Percentiles rank a stretch among this genome's conserved stretches.
These are phyloP conservation scores for Heliconius congener DNA, from an alignment of 1,140 invertebrate species.

Conservation along the genomic window DNA sequence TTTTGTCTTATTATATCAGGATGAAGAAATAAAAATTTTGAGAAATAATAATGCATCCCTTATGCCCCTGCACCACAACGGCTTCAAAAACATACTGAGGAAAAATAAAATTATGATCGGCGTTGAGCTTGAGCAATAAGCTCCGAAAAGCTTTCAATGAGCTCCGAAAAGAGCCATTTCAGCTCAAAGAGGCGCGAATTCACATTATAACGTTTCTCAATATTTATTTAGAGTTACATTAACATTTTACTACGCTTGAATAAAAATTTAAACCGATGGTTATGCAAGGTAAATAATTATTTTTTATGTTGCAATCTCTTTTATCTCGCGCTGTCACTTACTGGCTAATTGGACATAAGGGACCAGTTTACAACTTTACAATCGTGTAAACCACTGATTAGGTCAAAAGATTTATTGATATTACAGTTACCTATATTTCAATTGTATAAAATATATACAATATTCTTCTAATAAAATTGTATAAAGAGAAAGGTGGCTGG, in stretches of 20 bases:
- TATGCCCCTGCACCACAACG: too few species aligned
- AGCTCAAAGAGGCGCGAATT: too few species aligned
- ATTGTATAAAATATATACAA: neutral
- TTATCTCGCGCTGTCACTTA: constrained; percentile 9
- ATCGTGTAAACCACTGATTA: neutral
- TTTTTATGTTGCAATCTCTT: constrained; percentile 5
- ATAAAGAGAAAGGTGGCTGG: neutral
- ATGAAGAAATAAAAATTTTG: too few species aligned
- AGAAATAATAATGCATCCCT: too few species aligned
- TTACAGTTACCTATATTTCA: neutral
- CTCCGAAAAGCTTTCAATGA: too few species aligned
- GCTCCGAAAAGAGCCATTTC: too few species aligned
- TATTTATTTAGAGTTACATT: too few species aligned
- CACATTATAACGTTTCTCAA: too few species aligned
- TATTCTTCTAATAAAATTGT: neutral
- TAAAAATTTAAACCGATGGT: neutral
- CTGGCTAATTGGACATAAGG: constrained; percentile 2
- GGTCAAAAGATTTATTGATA: constrained; percentile 1
- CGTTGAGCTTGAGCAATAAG: too few species aligned
- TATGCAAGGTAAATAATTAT: constrained; percentile 2
- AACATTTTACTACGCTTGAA: neutral
- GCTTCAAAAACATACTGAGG: too few species aligned
- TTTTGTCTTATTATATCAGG: too few species aligned
- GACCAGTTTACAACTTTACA: constrained; percentile 5
- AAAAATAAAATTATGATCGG: too few species aligned